Evolutionary conservation across 2,797 vertebrate genomes (phyloP).

Genomic region (Cossypha caffra): DNA sequence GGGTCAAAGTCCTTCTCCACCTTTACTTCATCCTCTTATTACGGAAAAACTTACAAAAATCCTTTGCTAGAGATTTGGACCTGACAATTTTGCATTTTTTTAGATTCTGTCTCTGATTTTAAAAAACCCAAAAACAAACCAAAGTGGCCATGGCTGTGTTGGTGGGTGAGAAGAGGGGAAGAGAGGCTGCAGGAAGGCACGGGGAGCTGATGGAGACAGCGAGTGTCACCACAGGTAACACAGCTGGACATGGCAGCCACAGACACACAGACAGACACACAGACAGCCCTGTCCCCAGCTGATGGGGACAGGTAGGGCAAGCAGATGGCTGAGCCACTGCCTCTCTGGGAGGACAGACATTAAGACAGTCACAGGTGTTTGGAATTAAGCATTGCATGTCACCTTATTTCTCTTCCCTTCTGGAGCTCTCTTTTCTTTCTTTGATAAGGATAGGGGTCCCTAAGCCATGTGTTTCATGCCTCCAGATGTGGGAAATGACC

Average conservation of each 20-base stretch:
- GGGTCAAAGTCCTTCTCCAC: not conserved
- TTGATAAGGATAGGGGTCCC: not conserved
- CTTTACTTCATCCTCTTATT: not conserved
- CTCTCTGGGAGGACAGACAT: no score
- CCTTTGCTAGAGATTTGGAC: no score
- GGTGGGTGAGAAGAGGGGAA: no score
- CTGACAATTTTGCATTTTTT: no score
- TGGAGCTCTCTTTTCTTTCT: not conserved
- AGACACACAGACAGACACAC: not conserved
- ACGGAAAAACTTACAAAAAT: not conserved
- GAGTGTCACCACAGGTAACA: no score
- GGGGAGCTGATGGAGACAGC: not conserved
- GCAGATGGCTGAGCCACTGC: not conserved
- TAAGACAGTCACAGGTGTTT: not conserved
- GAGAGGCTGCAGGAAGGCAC: not conserved
- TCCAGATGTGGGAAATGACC: no score
- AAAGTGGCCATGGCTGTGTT: accelerated
- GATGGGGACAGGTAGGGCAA: not conserved
- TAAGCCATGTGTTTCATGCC: not conserved
- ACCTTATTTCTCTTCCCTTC: not conserved
- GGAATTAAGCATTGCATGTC: not conserved
- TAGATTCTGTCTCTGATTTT: no score
- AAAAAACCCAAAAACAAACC: no score
- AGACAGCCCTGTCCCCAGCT: no score
- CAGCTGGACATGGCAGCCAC: no score